Evolutionary conservation across 2,888 invertebrate genomes (phyloP), one percentile per base, ranked within the genome.

Genomic region (Liposcelis brunnea): DNA sequence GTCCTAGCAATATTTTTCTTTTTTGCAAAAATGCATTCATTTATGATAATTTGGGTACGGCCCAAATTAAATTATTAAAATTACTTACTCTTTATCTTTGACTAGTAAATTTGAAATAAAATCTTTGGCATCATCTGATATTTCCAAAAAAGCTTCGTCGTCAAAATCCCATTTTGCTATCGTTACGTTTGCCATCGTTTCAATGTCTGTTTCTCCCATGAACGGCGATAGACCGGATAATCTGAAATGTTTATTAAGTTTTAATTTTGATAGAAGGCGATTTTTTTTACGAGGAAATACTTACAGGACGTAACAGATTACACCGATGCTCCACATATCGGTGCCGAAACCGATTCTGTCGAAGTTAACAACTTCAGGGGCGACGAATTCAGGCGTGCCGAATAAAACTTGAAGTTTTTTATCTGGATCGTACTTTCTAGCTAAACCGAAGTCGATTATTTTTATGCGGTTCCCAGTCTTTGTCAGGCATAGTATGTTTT

Each of bases 271-370:
- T 18, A 44, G n/a, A 2, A 34, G 6, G 16, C 1, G 40, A 11
- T n/a, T 3, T 2, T 14, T n/a, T 2, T 33, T n/a, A 33, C 12
- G 33, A 11, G 33, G 2, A 2, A 33, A 33, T 59, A 82, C 94
- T 90, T 70, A 97, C 95, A 97, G 71, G 47, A 97, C 93, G 63
- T 97, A 97, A 61, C 90, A 89, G 55, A 98, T 94, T 49, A 98
- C 95, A 36, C 97, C 97, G 18, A 98, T 81, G 45, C 91, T 91
- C 97, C 95, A 97, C 93, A 97, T 94, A 59, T 98, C 98, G 0
- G 97, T 94, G 7, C 85, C 84, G 59, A 82, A 93, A 47, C 87
- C 85, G 56, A 98, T 91, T 58, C 84, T 83, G 61, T 98, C 97
- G 64, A 95, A 98, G 69, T 95, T 97, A 34, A 98, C 91, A 19